Conservation (phyloP, 2,797 vertebrate species). For the Microctenopoma steveboyesi region DNA sequence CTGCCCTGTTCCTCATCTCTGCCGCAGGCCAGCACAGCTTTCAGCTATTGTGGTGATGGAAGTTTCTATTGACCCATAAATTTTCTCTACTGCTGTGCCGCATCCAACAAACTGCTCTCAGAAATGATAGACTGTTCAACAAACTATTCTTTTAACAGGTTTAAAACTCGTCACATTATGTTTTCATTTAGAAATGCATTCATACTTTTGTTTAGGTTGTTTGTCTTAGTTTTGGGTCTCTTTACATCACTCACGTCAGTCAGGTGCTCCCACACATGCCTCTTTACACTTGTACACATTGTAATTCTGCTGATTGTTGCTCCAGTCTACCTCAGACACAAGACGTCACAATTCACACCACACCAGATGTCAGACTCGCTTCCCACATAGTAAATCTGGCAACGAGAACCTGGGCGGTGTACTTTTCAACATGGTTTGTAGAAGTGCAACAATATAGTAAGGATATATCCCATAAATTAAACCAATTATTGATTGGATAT, state of each 20-base stretch:
- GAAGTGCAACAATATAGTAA: not conserved
- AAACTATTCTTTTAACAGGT: not conserved
- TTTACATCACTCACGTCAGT: constrained; percentile 5
- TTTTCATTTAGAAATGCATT: constrained; percentile 19
- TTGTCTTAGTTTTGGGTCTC: constrained; percentile 11
- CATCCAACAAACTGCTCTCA: constrained; percentile 66
- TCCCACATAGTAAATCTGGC: constrained; percentile 11
- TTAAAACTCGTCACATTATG: not conserved
- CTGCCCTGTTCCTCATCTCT: constrained; percentile 55
- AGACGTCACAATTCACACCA: constrained; percentile 8
- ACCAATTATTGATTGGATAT: not conserved
- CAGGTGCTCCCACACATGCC: not conserved
- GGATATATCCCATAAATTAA: not conserved
- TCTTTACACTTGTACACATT: constrained; percentile 1
- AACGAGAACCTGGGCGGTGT: not conserved
- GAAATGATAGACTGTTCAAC: constrained; percentile 58
- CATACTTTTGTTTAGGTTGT: not conserved
- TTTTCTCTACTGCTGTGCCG: constrained; percentile 65
- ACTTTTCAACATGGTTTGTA: not conserved
- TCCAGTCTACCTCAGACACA: constrained; percentile 5
- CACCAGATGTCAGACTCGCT: constrained; percentile 22
- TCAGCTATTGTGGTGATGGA: constrained; percentile 64
- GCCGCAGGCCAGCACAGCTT: constrained; percentile 60
- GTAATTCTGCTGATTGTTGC: constrained; percentile 19
- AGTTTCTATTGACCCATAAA: constrained; percentile 82